phyloP scores from a whole-genome alignment of 2,113 vertebrate genomes.

The Cochlearius cochlearius region DNA sequence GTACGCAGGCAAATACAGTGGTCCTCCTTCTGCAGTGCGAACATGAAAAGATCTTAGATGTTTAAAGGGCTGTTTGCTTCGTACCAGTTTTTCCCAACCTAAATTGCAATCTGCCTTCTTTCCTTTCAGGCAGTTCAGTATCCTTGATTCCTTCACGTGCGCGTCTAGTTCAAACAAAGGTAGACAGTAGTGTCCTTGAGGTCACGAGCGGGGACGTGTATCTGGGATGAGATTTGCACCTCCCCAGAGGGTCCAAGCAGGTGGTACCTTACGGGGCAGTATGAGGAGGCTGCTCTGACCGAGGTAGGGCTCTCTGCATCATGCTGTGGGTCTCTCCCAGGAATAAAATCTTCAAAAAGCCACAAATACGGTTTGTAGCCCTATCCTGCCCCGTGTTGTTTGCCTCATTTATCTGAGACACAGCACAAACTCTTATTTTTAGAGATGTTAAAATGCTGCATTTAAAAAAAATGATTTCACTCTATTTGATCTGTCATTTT shows the following conservation, averaged over 20 bases:
- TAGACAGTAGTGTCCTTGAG: background rate
- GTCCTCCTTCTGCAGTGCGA: background rate
- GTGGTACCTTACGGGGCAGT: background rate
- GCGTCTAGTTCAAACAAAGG: background rate
- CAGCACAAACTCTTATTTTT: background rate
- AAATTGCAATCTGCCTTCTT: background rate
- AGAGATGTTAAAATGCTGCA: background rate
- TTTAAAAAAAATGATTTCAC: background rate
- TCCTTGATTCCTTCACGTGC: background rate
- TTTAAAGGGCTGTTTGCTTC: background rate
- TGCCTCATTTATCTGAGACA: background rate
- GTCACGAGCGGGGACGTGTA: background rate
- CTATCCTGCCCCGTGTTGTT: background rate
- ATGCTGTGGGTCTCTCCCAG: background rate
- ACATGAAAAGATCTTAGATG: background rate
- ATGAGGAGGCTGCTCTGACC: background rate
- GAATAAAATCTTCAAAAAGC: background rate
- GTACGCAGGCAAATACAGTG: background rate
- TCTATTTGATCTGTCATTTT: constrained; percentile 3
- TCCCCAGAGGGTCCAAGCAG: background rate
- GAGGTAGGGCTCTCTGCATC: background rate
- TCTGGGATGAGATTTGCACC: background rate
- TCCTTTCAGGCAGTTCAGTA: background rate
- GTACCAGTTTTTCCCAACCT: background rate
- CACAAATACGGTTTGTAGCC: background rate